phyloP scores from a whole-genome alignment of 1,140 invertebrate genomes.

The Antheraea mylitta region DNA sequence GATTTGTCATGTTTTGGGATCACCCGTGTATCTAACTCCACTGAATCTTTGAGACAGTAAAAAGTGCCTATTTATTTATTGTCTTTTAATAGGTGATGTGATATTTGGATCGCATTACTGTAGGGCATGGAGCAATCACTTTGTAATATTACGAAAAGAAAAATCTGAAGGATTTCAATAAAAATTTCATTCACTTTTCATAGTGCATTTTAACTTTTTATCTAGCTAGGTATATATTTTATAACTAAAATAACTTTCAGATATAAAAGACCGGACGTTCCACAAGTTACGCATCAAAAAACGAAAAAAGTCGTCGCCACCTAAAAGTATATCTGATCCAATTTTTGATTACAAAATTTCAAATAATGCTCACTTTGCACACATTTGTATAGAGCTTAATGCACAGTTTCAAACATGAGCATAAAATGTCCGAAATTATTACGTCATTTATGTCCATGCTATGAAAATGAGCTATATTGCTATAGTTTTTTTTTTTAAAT shows the following conservation, averaged over 20 bases:
- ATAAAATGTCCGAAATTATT: not conserved
- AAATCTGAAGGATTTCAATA: no score
- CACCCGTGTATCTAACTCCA: no score
- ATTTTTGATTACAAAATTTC: slow-evolving; percentile 1
- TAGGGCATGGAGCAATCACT: no score
- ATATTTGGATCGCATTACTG: not conserved
- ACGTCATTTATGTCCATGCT: not conserved
- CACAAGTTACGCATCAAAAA: not conserved
- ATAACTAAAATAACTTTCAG: not conserved
- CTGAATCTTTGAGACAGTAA: no score
- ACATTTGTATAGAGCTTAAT: not conserved
- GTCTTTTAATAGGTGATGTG: no score
- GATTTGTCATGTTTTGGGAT: no score
- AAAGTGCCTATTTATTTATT: no score
- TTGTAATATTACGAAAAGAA: no score
- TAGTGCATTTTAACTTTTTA: no score
- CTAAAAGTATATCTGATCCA: slow-evolving; percentile 1
- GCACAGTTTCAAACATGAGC: not conserved
- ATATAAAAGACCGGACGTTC: slow-evolving; percentile 2
- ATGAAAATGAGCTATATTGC: not conserved
- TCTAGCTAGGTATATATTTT: not conserved
- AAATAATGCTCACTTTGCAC: not conserved
- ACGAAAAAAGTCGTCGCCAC: not conserved
- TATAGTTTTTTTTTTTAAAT: not conserved
- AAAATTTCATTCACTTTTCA: no score